Percentiles rank a stretch among this genome's conserved stretches.
These are phyloP conservation scores for Aegotheles bennettii DNA, from an alignment of 2,113 vertebrate species.

Conservation along the genomic window DNA sequence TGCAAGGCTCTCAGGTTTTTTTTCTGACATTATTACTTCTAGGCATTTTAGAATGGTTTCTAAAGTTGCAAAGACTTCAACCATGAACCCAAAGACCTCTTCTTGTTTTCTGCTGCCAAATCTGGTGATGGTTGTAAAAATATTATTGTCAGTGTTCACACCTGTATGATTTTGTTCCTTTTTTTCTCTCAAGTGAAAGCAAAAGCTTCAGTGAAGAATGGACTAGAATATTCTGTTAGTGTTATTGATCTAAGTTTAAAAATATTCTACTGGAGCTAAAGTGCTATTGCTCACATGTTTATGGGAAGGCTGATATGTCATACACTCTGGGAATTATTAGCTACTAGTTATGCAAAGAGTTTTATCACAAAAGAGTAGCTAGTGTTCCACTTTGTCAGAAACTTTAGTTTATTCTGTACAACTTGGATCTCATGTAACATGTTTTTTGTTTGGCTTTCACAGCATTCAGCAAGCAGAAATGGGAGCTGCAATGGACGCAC, in stretches of 20 bases:
- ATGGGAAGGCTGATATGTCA: neutral
- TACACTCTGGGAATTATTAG: neutral
- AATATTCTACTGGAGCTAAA: neutral
- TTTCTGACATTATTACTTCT: neutral
- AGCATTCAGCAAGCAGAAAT: conserved; percentile 99
- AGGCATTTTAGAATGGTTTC: neutral
- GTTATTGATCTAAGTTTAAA: conserved; percentile 16
- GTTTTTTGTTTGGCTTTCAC: conserved; percentile 53
- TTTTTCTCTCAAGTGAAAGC: neutral
- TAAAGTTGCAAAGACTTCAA: neutral
- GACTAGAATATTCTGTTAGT: neutral
- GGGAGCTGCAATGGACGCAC: conserved; percentile 98
- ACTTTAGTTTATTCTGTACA: neutral
- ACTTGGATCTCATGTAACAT: neutral
- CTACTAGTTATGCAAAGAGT: neutral
- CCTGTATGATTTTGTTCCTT: neutral
- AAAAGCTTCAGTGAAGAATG: neutral
- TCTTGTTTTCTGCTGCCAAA: neutral
- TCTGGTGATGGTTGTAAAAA: neutral
- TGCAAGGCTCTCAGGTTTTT: neutral
- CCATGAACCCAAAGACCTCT: neutral
- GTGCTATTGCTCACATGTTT: neutral
- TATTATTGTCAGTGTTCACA: neutral
- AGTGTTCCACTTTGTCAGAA: neutral
- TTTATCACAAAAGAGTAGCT: neutral